Evolutionary conservation across 1,140 invertebrate species (phyloP).

Genomic region (Brachionus manjavacas): DNA sequence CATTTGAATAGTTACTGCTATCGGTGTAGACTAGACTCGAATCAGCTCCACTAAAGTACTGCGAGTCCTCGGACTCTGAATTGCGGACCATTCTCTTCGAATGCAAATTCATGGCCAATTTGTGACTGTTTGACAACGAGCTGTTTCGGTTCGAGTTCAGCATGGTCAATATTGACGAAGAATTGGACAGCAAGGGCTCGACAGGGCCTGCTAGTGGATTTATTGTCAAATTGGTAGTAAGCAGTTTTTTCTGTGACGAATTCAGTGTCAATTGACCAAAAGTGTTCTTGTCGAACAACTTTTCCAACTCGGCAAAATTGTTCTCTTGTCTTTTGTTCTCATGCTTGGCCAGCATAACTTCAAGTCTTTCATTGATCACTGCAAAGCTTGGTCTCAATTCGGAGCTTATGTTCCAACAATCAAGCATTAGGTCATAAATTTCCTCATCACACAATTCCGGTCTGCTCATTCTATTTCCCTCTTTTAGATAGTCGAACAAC

Average conservation of each 20-base stretch:
- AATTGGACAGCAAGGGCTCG: not conserved
- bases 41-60: constrained; percentile 41
- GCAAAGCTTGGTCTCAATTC: constrained; percentile 1
- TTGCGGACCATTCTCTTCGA: not conserved
- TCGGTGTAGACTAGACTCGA: constrained; percentile 30
- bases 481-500: constrained; percentile 75
- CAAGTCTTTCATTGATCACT: constrained; percentile 13
- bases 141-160: not conserved
- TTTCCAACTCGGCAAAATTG: constrained; percentile 10
- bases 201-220: not conserved
- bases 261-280: constrained; percentile 9
- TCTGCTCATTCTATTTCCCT: constrained; percentile 81
- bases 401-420: constrained; percentile 30
- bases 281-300: not conserved
- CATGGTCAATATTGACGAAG: constrained; percentile 5
- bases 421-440: constrained; percentile 46
- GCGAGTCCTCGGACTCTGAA: constrained; percentile 33
- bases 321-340: constrained; percentile 1
- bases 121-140: not conserved
- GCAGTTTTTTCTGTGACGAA: not conserved
- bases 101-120: not conserved
- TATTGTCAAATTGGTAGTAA: constrained; percentile 3
- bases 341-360: not conserved
- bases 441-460: constrained; percentile 51
- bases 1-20: not conserved